Base-by-base conservation (phyloP, 1,140 invertebrate genomes). In the Drosophila aff. region DNA sequence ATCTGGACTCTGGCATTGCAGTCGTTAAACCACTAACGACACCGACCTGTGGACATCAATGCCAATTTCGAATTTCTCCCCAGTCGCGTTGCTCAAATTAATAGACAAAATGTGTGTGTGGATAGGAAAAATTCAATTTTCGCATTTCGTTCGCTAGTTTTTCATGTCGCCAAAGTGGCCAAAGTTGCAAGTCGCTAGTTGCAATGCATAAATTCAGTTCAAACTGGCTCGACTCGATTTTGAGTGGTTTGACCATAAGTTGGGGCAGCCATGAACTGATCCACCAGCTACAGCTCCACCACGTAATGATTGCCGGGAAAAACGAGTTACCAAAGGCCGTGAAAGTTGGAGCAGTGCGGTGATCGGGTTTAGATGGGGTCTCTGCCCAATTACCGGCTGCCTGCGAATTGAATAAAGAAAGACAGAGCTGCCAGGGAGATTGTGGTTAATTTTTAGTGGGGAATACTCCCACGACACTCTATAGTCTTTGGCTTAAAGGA, bases 201-300 rank as follows among this genome's bases (percentile, higher is more conserved):
- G 15, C 46, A 44, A 52, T 55, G 55, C 44, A 66, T 40, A 44
- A 58, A 65, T 73, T 61, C 59, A 76, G 41, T 63, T 21, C 47
- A 59, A 79, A 79, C 76, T 60, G 76, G 76, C 75, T 60, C 41
- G 67, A 79, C 76, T 79, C 61, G 76, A 79, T 79, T 65, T 59
- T 43, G 41, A 79, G 76, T 79, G 52, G 76, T 43, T 71, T 79
- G 76, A 40, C 76, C 75, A 78, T 64, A 72, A 26, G 38, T 33
- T 57, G 15, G 26, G 16, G 9, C 57, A 61, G 60, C 60, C 71
- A 65, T 65, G 71, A 72, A 60, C 67, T 16, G 60, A 60, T 58
- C 61, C 64, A 23, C 59, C 36, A 49, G n/a, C 23, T 21, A 15
- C 47, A 36, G 36, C 36, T 23, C 28, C 15, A 50, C 53, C 47